Evolutionary conservation across 2,797 vertebrate species (phyloP).

Genomic region (Brachyrhaphis roseni): DNA sequence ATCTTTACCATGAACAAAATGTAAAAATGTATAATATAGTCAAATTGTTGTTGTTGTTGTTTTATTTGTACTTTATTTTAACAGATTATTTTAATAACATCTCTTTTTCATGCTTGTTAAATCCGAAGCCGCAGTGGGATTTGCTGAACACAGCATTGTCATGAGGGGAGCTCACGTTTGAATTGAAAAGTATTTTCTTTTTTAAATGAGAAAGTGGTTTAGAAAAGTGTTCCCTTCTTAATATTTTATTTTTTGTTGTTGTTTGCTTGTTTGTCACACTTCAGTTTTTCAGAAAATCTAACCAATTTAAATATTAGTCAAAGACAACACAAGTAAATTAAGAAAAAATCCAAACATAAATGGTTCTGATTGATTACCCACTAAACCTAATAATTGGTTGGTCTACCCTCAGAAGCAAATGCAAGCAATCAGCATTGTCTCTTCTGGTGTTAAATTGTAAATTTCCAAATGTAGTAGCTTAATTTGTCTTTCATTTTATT

Average conservation of each 20-base stretch:
- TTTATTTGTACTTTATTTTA: background rate
- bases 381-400: background rate
- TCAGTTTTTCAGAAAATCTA: too few species aligned
- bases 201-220: background rate
- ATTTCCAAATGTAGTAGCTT: conserved; percentile 8
- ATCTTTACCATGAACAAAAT: background rate
- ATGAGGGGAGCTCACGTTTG: background rate
- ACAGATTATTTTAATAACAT: background rate
- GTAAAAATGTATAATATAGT: background rate
- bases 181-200: background rate
- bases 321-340: too few species aligned
- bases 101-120: background rate
- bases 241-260: too few species aligned
- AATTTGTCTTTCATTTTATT: conserved; percentile 21
- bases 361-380: too few species aligned
- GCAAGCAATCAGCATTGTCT: background rate
- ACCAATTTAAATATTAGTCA: too few species aligned
- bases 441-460: conserved; percentile 18
- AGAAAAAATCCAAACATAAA: too few species aligned
- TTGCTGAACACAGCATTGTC: background rate
- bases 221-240: too few species aligned
- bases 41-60: background rate
- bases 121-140: background rate
- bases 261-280: too few species aligned
- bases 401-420: background rate